Evolutionary conservation across 2,888 invertebrate species (phyloP).

Genomic region (Drosophila pseudotakahashii): DNA sequence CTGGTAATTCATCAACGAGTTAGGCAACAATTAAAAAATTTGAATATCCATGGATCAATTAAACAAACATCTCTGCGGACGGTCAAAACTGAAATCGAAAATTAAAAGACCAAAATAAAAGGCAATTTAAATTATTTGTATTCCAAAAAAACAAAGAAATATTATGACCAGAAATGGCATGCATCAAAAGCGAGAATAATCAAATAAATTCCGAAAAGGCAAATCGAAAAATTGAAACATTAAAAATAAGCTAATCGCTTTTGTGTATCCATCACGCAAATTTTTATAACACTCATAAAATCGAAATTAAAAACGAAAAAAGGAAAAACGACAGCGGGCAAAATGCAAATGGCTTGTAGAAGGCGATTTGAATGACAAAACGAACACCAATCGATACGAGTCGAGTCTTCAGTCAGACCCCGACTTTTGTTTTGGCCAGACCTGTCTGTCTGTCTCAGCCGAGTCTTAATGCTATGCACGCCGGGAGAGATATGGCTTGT

Average conservation of each 20-base stretch:
- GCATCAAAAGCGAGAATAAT: constrained; percentile 35
- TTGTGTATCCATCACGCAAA: constrained; percentile 56
- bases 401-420: constrained; percentile 10
- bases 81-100: constrained; percentile 5
- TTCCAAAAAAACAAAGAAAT: constrained; percentile 30
- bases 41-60: constrained; percentile 10
- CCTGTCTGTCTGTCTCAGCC: constrained; percentile 11
- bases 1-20: constrained; percentile 23
- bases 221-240: constrained; percentile 59
- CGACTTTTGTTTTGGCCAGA: constrained; percentile 20
- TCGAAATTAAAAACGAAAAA: constrained; percentile 46
- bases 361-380: constrained; percentile 66
- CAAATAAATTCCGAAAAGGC: constrained; percentile 51
- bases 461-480: constrained; percentile 41
- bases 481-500: constrained; percentile 52
- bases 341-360: constrained; percentile 44
- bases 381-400: constrained; percentile 35
- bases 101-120: constrained; percentile 20
- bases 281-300: constrained; percentile 60
- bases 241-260: constrained; percentile 59
- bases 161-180: constrained; percentile 43
- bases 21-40: constrained; percentile 18
- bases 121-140: constrained; percentile 26
- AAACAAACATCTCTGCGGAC: not conserved
- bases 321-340: no score